Percentiles rank a stretch among this genome's conserved stretches.
Evolutionary conservation across 2,797 vertebrate genomes (phyloP).

Genomic region (Hapalemur alaotrensis): DNA sequence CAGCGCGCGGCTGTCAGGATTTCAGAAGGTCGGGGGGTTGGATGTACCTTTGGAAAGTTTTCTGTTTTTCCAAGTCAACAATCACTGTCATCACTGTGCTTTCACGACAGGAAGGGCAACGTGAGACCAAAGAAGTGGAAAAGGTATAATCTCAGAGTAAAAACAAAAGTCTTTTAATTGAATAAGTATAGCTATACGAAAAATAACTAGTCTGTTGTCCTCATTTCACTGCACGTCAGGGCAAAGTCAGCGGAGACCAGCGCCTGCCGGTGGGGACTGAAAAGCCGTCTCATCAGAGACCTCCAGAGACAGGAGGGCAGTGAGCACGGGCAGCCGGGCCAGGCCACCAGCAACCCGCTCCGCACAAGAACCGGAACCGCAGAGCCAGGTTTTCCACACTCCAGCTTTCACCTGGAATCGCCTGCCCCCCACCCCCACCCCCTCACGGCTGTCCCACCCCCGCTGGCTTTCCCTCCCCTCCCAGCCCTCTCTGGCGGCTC

Average conservation of each 20-base stretch:
- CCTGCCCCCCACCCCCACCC: no score
- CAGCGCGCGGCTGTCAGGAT: no score
- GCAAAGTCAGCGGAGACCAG: not conserved
- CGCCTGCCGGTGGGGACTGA: not conserved
- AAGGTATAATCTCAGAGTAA: not conserved
- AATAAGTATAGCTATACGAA: not conserved
- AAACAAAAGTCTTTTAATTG: not conserved
- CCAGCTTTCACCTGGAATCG: no score
- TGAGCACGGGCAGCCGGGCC: not conserved
- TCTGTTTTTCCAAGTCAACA: not conserved
- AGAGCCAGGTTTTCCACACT: not conserved
- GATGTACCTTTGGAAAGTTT: not conserved
- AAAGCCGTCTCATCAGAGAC: not conserved
- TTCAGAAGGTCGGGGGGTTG: not conserved
- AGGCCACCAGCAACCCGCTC: not conserved
- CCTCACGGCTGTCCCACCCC: not conserved
- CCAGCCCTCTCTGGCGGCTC: not conserved
- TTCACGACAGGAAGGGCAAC: not conserved
- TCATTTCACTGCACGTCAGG: not conserved
- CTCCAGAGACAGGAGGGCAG: not conserved
- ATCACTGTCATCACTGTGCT: not conserved
- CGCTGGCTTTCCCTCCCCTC: not conserved
- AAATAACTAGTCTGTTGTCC: not conserved
- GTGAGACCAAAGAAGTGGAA: not conserved
- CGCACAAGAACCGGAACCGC: not conserved